Evolutionary conservation across 2,797 vertebrate species (phyloP).

Genomic region (Sebastes goodei): DNA sequence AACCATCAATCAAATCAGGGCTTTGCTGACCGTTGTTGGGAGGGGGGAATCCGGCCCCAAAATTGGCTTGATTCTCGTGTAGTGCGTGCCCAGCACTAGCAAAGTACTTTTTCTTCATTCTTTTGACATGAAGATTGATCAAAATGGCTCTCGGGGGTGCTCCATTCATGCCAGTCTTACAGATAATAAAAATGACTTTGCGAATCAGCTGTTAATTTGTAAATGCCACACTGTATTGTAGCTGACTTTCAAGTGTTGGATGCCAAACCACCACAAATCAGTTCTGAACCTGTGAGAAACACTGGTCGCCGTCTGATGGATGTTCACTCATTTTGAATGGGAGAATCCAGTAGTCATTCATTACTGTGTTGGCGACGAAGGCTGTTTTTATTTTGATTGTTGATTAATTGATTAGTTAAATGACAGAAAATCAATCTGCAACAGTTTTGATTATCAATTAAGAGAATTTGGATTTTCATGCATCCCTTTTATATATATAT

Average conservation of each 20-base stretch:
- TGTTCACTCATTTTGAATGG: background rate
- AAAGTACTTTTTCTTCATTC: background rate
- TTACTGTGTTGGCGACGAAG: background rate
- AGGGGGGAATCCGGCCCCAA: too few relatives aligned
- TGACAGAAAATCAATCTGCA: background rate
- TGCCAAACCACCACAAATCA: background rate
- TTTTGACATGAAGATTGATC: background rate
- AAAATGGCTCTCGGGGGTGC: background rate
- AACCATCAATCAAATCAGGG: too few relatives aligned
- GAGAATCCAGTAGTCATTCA: background rate
- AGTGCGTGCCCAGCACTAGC: background rate
- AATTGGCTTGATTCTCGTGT: too few relatives aligned
- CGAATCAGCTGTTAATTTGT: background rate
- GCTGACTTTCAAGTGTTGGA: background rate
- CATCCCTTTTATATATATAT: background rate
- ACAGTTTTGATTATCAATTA: background rate
- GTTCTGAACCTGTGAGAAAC: background rate
- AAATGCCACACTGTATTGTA: background rate
- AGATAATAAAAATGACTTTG: background rate
- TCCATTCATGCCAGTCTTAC: background rate
- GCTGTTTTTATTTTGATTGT: background rate
- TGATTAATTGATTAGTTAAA: background rate
- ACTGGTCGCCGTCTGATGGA: background rate
- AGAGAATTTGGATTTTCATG: background rate
- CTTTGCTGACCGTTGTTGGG: too few relatives aligned